phyloP scores from a whole-genome alignment of 2,888 invertebrate species.

The Yponomeuta sedellus region DNA sequence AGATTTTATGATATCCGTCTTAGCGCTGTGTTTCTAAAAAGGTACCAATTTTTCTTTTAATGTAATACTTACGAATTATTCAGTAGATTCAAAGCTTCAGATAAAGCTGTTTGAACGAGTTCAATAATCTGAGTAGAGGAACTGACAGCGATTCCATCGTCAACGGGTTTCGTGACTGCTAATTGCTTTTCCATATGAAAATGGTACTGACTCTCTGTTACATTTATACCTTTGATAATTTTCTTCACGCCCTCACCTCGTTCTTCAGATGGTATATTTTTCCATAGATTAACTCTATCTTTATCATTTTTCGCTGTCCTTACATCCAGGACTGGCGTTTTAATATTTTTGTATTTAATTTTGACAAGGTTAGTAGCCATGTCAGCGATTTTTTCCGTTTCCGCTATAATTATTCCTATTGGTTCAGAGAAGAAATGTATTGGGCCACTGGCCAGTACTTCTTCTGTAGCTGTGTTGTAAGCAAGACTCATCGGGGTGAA shows the following conservation, averaged over 20 bases:
- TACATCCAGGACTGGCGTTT: constrained; percentile 41
- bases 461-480: constrained; percentile 42
- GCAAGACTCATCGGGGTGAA: constrained; percentile 48
- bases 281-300: constrained; percentile 4
- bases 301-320: constrained; percentile 27
- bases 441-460: constrained; percentile 47
- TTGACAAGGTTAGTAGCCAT: constrained; percentile 74
- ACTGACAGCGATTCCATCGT: constrained; percentile 81
- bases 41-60: too few relatives aligned
- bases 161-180: constrained; percentile 79
- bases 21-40: too few relatives aligned
- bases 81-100: constrained; percentile 71
- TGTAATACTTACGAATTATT: constrained; percentile 70
- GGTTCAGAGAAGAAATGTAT: constrained; percentile 47
- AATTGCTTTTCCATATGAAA: constrained; percentile 83
- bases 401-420: constrained; percentile 73
- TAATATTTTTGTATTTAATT: constrained; percentile 64
- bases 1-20: too few relatives aligned
- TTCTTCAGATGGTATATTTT: constrained; percentile 32
- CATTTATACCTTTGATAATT: constrained; percentile 63
- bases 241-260: constrained; percentile 51
- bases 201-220: constrained; percentile 80
- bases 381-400: constrained; percentile 66
- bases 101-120: constrained; percentile 67
- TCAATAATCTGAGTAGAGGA: constrained; percentile 79